Conservation (phyloP, 2,113 vertebrate species). For the Xiphophorus couchianus region DNA sequence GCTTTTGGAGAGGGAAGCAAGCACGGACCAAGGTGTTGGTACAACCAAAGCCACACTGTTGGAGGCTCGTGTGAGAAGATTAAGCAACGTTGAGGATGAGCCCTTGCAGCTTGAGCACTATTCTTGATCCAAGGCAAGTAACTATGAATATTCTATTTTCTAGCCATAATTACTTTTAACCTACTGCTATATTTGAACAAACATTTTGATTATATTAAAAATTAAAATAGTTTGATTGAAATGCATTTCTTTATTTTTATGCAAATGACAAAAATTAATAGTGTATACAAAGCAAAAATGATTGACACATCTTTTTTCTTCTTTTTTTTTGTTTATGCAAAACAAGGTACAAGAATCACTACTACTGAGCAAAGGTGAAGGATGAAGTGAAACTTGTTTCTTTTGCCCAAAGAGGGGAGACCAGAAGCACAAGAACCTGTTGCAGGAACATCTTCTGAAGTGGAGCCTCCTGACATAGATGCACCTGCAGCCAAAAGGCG, state of each 20-base stretch:
- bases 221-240: background rate
- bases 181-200: background rate
- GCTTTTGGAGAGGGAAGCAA: background rate
- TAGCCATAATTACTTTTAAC: background rate
- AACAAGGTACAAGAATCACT: background rate
- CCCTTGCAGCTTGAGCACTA: background rate
- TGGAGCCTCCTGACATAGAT: background rate
- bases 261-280: background rate
- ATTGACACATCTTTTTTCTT: background rate
- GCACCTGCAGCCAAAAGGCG: background rate
- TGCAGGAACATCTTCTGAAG: background rate
- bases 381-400: background rate
- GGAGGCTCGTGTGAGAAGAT: slow-evolving; percentile 4
- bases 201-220: background rate
- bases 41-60: slow-evolving; percentile 2
- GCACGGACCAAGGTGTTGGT: background rate
- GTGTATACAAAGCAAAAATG: background rate
- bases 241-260: background rate
- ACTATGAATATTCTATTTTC: background rate
- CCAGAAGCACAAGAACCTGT: background rate
- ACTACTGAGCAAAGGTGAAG: background rate
- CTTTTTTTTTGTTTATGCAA: background rate
- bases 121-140: background rate
- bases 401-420: background rate
- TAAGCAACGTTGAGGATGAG: background rate